These are phyloP conservation scores for Amphilophus citrinellus DNA, from an alignment of 2,113 vertebrate species.

Conservation along the genomic window DNA sequence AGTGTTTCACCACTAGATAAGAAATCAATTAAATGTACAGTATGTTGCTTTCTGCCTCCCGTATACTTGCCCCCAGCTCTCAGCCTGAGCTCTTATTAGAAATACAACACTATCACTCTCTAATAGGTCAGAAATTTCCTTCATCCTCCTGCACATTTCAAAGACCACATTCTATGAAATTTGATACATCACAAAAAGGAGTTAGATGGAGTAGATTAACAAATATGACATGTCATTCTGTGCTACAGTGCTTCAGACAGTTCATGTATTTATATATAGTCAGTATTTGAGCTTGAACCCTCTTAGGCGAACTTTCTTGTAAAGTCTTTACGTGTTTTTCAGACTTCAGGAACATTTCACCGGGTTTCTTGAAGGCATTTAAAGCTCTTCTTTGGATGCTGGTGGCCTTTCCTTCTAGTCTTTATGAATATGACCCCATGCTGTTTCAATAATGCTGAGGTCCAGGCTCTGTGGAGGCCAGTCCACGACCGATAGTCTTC, in stretches of 20 bases:
- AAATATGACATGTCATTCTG: conserved; percentile 11
- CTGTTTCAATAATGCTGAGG: too few species aligned
- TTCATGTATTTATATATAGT: not conserved
- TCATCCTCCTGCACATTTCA: not conserved
- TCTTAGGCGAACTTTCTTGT: not conserved
- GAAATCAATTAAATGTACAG: conserved; percentile 61
- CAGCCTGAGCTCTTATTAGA: not conserved
- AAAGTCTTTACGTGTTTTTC: too few species aligned
- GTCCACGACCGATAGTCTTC: not conserved
- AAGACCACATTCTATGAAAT: not conserved
- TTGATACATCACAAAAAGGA: not conserved
- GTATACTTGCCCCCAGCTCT: conserved; percentile 4
- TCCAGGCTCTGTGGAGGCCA: too few species aligned
- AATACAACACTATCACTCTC: not conserved
- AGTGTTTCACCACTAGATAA: conserved; percentile 57
- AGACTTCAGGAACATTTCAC: too few species aligned
- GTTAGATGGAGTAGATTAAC: conserved; percentile 7
- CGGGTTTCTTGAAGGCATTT: too few species aligned
- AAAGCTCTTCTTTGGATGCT: too few species aligned
- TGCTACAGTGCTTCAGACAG: not conserved
- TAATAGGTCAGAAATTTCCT: not conserved
- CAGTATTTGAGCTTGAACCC: not conserved
- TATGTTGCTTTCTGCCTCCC: conserved; percentile 22
- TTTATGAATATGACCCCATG: too few species aligned
- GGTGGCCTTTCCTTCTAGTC: too few species aligned